Base-by-base conservation (phyloP, 2,888 invertebrate species). In the Pycnomerus fuliginosus region DNA sequence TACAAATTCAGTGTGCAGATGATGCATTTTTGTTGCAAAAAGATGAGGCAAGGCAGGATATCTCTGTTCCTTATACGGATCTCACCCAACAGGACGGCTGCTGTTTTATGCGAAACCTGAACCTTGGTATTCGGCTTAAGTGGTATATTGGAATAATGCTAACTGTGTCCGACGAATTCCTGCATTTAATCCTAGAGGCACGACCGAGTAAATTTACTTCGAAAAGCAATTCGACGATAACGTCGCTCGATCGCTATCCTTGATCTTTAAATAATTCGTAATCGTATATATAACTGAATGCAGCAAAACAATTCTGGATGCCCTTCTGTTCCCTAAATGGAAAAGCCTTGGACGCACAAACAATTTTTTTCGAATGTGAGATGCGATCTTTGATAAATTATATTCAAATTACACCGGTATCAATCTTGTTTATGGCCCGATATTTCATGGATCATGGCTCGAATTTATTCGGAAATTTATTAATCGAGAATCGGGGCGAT, bases 51-150 rank as follows among this genome's bases (percentile, higher is more conserved):
- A 47, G 42, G 34, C 36, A 53, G 53, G 52, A 54, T 54, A 50
- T n/a, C n/a, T n/a, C n/a, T n/a, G 52, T 48, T 32, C 58, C 55
- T 52, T 58, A 56, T 56, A 58, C 49, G 58, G 58, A 56, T 36
- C 52, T 52, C 39, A 44, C 50, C 47, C 45, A 52, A 58, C 53
- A 44, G 58, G 56, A 55, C 54, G 44, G 51, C 48, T 55, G 53
- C 49, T 45, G 52, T 54, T 53, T 54, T 52, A 57, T 53, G 49
- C 48, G 52, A 38, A 44, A 49, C 49, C 53, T 56, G 58, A 58
- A 58, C 56, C 52, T 53, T 56, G 53, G 49, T 57, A 55, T 53
- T 53, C 54, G 46, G 29, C 48, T 24, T 31, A 12, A 34, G 52
- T 53, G 50, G 46, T 51, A 39, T 56, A 52, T 52, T 50, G 53